A percentile compares a stretch with the other conserved stretches of the same genome.
Conservation (phyloP, 1,140 invertebrate genomes). For the Chlorops oryzae region DNA sequence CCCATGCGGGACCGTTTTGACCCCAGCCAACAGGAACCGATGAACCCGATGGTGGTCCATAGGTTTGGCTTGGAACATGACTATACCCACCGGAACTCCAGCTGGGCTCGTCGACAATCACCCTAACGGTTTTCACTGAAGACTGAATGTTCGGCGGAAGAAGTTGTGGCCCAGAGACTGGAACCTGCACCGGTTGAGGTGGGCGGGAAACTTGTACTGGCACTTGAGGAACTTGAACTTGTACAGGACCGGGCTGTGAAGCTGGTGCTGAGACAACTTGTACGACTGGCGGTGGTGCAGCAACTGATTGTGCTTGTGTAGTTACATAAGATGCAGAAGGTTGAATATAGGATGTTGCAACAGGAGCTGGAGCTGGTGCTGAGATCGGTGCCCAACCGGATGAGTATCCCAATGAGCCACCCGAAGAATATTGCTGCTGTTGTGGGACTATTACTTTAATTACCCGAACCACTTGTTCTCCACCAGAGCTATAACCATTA, state of each 20-base stretch:
- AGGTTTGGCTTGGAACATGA: slow-evolving; percentile 23
- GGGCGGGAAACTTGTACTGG: slow-evolving; percentile 2
- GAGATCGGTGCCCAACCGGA: slow-evolving; percentile 14
- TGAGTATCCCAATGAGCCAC: slow-evolving; percentile 4
- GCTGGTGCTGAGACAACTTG: neutral
- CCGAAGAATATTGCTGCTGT: slow-evolving; percentile 14
- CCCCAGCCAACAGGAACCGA: slow-evolving; percentile 1
- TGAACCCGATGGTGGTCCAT: slow-evolving; percentile 26
- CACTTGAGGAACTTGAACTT: neutral
- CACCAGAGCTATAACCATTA: slow-evolving; percentile 9
- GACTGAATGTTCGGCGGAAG: too few species aligned
- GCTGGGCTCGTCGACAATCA: slow-evolving; percentile 31
- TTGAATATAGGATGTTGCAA: neutral
- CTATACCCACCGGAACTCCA: neutral
- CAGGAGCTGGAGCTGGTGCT: slow-evolving; percentile 18
- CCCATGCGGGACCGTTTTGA: slow-evolving; percentile 15
- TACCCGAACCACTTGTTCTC: slow-evolving; percentile 32
- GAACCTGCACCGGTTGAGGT: slow-evolving; percentile 5
- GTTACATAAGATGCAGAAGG: neutral
- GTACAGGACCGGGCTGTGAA: neutral
- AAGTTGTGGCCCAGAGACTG: neutral
- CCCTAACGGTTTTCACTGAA: slow-evolving; percentile 40
- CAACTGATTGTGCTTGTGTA: slow-evolving; percentile 13
- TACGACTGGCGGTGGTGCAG: slow-evolving; percentile 9
- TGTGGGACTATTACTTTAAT: slow-evolving; percentile 35